Conservation (phyloP, 2,888 invertebrate genomes). For the Callyntrura guangdongensis region DNA sequence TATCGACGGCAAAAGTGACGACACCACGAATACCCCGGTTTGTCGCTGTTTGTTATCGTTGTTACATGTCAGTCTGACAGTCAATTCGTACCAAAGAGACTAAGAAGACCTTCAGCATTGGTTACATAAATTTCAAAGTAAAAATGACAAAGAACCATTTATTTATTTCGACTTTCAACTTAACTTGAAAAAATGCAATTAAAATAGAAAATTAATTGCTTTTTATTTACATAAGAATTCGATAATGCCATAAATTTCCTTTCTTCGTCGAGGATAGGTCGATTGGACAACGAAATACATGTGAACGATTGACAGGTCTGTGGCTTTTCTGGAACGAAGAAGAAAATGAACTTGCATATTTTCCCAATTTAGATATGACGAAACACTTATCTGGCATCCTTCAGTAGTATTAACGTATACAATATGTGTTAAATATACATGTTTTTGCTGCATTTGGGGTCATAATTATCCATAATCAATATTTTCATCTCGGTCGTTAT, state of each 20-base stretch:
- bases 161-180: constrained; percentile 10
- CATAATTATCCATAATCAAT: neutral
- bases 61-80: constrained; percentile 62
- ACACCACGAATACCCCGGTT: neutral
- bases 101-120: constrained; percentile 78
- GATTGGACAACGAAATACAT: constrained; percentile 77
- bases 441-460: neutral
- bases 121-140: constrained; percentile 16
- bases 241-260: constrained; percentile 74
- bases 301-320: constrained; percentile 79
- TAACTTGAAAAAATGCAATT: neutral
- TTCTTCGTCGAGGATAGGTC: constrained; percentile 76
- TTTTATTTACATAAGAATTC: constrained; percentile 79
- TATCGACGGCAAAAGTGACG: constrained; percentile 1
- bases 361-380: neutral
- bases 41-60: neutral
- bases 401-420: too few species aligned
- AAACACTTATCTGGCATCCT: neutral
- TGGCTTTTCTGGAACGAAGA: neutral
- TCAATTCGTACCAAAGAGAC: constrained; percentile 80
- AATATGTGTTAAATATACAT: neutral
- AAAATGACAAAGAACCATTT: too few species aligned
- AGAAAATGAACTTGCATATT: neutral
- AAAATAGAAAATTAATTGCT: neutral
- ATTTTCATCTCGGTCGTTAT: constrained; percentile 2